Evolutionary conservation across 1,140 invertebrate species (phyloP), one percentile per base, ranked within the genome.

Genomic region (Pseudomyrmex gracilis): DNA sequence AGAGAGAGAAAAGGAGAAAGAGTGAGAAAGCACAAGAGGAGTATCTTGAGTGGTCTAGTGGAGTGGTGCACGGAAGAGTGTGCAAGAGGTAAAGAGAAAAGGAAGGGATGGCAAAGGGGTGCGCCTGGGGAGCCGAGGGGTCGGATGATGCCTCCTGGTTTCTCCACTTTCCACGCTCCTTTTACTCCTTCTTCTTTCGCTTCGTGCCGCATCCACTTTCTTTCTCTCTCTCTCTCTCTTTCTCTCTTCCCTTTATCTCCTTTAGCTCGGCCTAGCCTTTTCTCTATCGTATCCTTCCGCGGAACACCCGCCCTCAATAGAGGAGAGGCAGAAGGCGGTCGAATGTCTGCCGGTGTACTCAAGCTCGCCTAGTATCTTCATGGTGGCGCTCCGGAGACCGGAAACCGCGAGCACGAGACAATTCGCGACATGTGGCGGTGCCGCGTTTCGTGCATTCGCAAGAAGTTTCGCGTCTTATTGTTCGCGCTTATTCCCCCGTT

Each of bases 31-130:
- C 53, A 71, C 51, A 84, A 57, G 68, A 58, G 55, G 73, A 77
- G 13, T 58, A 17, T 47, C 61, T 87, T 86, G 80, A 87, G 85
- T 87, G 80, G 86, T 87, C 85, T 84, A 86, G 73, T 77, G 71
- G 64, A 83, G 86, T 82, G 45, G 66, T 55, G 71, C 45, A 49
- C 57, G 67, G 73, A 76, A 85, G 78, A 73, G 85, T 68, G 80
- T 60, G 85, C 66, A 63, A 82, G 70, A 68, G 60, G 80, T 47
- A 80, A 82, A 51, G 67, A 58, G 61, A 61, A 58, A 57, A 47
- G 80, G 58, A 17, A 49, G 51, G 73, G 15, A 34, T 34, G 34
- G 34, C 34, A 34, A 49, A 68, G 61, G 51, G 61, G 71, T 55
- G 73, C 76, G 76, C 15, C 76, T 78, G 51, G 61, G 73, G 70